Evolutionary conservation across 2,113 vertebrate genomes (phyloP).

Genomic region (Megaceryle maxima): DNA sequence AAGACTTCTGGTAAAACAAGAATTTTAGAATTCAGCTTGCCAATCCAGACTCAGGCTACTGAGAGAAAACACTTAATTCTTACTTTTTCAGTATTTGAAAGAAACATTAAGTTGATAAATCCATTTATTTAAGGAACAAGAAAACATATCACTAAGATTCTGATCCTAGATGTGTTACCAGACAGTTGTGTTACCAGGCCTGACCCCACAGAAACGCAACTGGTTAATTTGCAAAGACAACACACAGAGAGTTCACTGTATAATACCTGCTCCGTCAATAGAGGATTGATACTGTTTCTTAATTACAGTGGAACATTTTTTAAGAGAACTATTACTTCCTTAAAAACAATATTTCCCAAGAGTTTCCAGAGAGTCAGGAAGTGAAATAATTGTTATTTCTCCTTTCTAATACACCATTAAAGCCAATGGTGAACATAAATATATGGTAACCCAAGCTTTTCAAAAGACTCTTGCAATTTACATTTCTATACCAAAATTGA

Average conservation of each 20-base stretch:
- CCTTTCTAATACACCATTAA: background rate
- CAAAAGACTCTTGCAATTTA: background rate
- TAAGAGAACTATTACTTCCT: background rate
- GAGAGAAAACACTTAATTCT: background rate
- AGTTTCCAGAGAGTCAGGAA: background rate
- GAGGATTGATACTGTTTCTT: background rate
- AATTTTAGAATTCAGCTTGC: background rate
- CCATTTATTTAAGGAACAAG: background rate
- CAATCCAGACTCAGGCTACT: background rate
- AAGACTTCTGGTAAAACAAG: background rate
- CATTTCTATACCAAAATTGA: background rate
- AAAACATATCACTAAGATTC: background rate
- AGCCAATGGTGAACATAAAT: background rate
- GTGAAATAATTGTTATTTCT: background rate
- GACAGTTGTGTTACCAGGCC: background rate
- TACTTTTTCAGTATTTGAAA: background rate
- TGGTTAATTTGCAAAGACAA: background rate
- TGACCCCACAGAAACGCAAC: background rate
- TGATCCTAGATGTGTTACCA: background rate
- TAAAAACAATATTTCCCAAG: background rate
- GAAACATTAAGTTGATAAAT: background rate
- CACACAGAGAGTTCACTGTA: background rate
- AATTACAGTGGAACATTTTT: background rate
- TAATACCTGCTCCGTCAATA: background rate
- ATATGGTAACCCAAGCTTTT: background rate